These are phyloP conservation scores for Herminia tarsipennalis DNA, from an alignment of 2,888 invertebrate genomes.

Conservation along the genomic window DNA sequence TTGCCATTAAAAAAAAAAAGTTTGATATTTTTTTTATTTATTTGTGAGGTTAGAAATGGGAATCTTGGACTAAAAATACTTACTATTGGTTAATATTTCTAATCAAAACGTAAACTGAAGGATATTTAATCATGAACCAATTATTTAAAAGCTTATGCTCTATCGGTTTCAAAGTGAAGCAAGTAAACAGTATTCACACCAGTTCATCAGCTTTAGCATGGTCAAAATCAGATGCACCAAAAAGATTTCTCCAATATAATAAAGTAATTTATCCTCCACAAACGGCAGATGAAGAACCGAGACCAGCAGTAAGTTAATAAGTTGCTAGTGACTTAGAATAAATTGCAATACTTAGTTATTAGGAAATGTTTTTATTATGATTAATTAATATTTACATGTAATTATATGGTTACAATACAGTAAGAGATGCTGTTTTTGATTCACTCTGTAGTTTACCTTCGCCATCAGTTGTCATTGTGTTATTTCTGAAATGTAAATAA, in stretches of 20 bases:
- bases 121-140: conserved; percentile 31
- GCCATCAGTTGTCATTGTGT: conserved; percentile 3
- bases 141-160: conserved; percentile 31
- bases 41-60: too few relatives aligned
- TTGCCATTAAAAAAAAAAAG: too few relatives aligned
- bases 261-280: conserved; percentile 93
- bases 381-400: too few relatives aligned
- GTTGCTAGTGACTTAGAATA: not conserved
- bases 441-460: not conserved
- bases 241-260: conserved; percentile 88
- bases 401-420: too few relatives aligned
- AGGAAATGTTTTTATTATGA: too few relatives aligned
- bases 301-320: conserved; percentile 91
- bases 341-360: not conserved
- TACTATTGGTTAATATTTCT: not conserved
- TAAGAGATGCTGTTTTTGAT: not conserved
- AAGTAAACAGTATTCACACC: conserved; percentile 57
- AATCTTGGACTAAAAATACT: not conserved
- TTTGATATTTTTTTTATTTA: too few relatives aligned
- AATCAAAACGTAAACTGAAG: not conserved
- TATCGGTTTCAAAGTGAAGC: conserved; percentile 33
- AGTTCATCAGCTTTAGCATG: conserved; percentile 62
- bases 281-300: conserved; percentile 88
- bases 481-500: conserved; percentile 20
- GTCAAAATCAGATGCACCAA: conserved; percentile 72